Evolutionary conservation across 2,797 vertebrate genomes (phyloP).

Genomic region (Rhinella marina): DNA sequence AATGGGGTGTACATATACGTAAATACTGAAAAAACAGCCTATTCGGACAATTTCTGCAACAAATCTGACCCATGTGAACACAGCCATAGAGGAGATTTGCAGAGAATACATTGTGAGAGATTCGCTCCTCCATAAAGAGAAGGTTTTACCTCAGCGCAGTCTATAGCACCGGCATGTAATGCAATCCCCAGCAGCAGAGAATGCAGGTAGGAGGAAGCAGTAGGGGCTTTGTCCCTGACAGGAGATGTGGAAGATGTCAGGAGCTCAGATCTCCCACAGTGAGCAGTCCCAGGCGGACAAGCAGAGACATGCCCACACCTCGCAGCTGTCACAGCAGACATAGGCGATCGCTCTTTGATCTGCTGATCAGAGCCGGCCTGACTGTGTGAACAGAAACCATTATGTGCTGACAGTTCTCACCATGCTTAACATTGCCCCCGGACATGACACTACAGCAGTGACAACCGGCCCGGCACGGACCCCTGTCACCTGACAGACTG

Average conservation of each 20-base stretch:
- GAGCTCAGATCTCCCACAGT: conserved; percentile 34
- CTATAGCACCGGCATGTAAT: neutral
- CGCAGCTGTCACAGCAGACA: conserved; percentile 35
- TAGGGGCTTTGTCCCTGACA: neutral
- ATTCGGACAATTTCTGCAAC: neutral
- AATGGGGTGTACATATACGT: too few relatives aligned
- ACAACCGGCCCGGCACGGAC: neutral
- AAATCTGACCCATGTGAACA: neutral
- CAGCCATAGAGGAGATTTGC: neutral
- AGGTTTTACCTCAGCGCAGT: neutral
- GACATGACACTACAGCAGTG: neutral
- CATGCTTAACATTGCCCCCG: neutral
- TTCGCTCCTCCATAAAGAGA: neutral
- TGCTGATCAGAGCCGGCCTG: conserved; percentile 1
- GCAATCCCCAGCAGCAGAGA: conserved; percentile 10
- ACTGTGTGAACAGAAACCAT: neutral
- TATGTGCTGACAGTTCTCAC: neutral
- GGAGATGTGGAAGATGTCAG: conserved; percentile 13
- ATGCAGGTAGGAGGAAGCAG: conserved; percentile 31
- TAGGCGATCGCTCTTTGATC: conserved; percentile 49
- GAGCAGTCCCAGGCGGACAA: conserved; percentile 22
- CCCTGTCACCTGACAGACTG: neutral
- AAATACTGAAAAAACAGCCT: neutral
- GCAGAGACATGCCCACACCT: conserved; percentile 47
- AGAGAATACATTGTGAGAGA: neutral